These are phyloP conservation scores for Holcopasites calliopsidis DNA, from an alignment of 1,140 invertebrate species.

Conservation along the genomic window DNA sequence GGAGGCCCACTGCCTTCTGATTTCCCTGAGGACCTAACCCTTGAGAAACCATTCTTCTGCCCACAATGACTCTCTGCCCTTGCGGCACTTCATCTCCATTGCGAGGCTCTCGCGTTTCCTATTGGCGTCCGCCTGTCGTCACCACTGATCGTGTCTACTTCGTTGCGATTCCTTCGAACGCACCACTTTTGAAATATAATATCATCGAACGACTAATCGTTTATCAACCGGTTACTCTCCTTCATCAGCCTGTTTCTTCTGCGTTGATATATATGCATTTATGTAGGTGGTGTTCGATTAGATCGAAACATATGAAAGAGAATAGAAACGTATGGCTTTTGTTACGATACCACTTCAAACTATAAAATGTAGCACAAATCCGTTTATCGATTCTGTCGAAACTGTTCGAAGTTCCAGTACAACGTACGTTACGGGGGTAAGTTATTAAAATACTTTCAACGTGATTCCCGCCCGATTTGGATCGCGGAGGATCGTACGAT, in stretches of 20 bases:
- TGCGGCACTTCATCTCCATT: conserved; percentile 65
- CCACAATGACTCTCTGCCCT: conserved; percentile 74
- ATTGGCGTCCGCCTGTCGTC: conserved; percentile 32
- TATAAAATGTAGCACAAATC: too few species aligned
- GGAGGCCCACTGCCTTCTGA: conserved; percentile 75
- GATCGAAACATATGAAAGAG: too few species aligned
- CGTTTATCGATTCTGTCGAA: background rate
- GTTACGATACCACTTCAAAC: too few species aligned
- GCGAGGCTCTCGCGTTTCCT: conserved; percentile 29
- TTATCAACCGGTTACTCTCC: background rate
- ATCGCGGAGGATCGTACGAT: conserved; percentile 34
- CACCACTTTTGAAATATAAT: background rate
- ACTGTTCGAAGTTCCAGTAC: background rate
- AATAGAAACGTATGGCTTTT: too few species aligned
- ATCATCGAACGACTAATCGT: background rate
- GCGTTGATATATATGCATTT: too few species aligned
- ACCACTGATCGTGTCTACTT: background rate
- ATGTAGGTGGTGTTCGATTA: too few species aligned
- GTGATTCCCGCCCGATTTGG: conserved; percentile 37
- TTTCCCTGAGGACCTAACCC: conserved; percentile 78
- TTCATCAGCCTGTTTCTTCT: background rate
- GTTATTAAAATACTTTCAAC: conserved; percentile 45
- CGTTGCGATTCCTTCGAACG: background rate
- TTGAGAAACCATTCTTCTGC: conserved; percentile 78
- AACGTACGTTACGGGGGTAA: too few species aligned